Evolutionary conservation across 2,113 vertebrate species (phyloP), one percentile per base, ranked within the genome.

Genomic region (Clarias gariepinus): DNA sequence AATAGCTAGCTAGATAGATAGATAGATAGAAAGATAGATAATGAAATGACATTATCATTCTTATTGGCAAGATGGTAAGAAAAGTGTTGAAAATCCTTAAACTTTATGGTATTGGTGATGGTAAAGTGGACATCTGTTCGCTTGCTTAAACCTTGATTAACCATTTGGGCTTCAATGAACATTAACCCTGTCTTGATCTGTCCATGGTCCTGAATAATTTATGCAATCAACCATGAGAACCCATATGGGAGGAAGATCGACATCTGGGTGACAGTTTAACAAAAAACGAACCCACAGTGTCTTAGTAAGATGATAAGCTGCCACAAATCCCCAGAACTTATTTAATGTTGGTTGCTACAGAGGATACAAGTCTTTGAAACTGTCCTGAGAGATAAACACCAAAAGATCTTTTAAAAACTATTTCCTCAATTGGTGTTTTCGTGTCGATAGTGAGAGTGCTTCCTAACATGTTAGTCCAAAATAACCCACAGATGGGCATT

Each of bases 121-220:
- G 33, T 36, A 2, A 36, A 36, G 33, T 36, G 1, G 33, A 36
- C 74, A n/a, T n/a, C n/a, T n/a, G n/a, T n/a, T n/a, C n/a, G n/a
- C n/a, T n/a, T n/a, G n/a, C n/a, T n/a, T n/a, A n/a, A n/a, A n/a
- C n/a, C n/a, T n/a, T n/a, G n/a, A n/a, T n/a, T n/a, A n/a, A n/a
- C n/a, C n/a, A n/a, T n/a, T n/a, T n/a, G n/a, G n/a, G n/a, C n/a
- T n/a, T n/a, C n/a, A n/a, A n/a, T n/a, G n/a, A n/a, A n/a, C n/a
- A 55, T 58, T 58, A 16, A 15, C 28, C 53, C 15, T 30, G 16
- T 30, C 53, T 79, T 79, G 77, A 79, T 79, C 77, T 79, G n/a
- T 58, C 77, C 53, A 79, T 79, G 74, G 74, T 77, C 74, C 74
- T 77, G 74, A 28, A 77, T 3, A n/a, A n/a, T n/a, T 3, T n/a